A percentile compares a stretch with the other conserved stretches of the same genome.
These are phyloP conservation scores for Bruchidius siliquastri DNA, from an alignment of 2,888 invertebrate genomes.

Conservation along the genomic window DNA sequence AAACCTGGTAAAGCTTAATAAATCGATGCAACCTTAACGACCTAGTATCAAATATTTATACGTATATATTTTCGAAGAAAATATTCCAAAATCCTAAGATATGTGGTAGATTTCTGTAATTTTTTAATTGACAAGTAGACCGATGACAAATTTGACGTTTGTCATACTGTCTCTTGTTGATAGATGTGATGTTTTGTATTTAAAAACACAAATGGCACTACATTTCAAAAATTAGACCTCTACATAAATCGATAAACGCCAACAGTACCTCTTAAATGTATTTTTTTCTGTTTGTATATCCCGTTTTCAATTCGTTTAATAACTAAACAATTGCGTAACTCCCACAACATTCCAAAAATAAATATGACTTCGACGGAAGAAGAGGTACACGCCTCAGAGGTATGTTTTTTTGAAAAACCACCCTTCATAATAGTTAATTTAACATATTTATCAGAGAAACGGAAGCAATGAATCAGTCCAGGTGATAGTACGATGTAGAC, in stretches of 20 bases:
- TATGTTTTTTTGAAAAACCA: slow-evolving; percentile 5
- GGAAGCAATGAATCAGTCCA: slow-evolving; percentile 79
- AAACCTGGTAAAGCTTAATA: not conserved
- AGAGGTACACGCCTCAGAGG: slow-evolving; percentile 12
- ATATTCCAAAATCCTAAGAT: too few species aligned
- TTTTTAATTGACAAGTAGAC: not conserved
- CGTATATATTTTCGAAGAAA: too few species aligned
- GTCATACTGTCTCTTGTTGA: slow-evolving; percentile 6
- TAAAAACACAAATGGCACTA: slow-evolving; percentile 23
- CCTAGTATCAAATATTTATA: too few species aligned
- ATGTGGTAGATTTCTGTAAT: not conserved
- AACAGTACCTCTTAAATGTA: slow-evolving; percentile 17
- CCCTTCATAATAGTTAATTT: not conserved
- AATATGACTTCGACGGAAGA: slow-evolving; percentile 24
- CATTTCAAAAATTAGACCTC: slow-evolving; percentile 27
- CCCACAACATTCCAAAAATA: slow-evolving; percentile 18
- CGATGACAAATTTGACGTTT: not conserved
- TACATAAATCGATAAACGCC: slow-evolving; percentile 24
- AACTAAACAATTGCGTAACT: slow-evolving; percentile 22
- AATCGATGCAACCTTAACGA: not conserved
- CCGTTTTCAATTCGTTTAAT: not conserved
- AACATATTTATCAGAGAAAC: slow-evolving; percentile 19
- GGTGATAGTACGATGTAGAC: slow-evolving; percentile 95
- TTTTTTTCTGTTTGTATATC: slow-evolving; percentile 13
- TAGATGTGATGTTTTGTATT: slow-evolving; percentile 6